Evolutionary conservation across 2,113 vertebrate species (phyloP).

Genomic region (Nycticebus coucang): DNA sequence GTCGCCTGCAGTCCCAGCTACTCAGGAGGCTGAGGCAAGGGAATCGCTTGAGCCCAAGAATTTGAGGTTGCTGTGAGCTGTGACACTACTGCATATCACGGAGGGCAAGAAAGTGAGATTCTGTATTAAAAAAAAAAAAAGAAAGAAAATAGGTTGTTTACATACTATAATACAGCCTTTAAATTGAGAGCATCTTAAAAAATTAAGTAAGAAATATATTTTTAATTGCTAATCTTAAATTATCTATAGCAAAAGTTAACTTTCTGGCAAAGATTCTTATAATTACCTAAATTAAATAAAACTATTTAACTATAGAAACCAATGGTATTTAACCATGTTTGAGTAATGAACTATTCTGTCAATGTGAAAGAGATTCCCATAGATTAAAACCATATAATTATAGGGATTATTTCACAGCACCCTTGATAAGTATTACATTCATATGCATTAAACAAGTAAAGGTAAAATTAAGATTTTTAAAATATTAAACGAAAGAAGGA

Average conservation of each 20-base stretch:
- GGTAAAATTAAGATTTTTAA: slow-evolving; percentile 40
- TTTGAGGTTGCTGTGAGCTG: too few relatives aligned
- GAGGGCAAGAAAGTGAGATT: too few relatives aligned
- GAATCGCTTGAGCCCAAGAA: too few relatives aligned
- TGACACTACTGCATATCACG: too few relatives aligned
- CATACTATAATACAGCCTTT: neutral
- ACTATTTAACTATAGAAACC: neutral
- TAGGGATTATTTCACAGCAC: neutral
- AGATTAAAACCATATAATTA: neutral
- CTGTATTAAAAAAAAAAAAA: too few relatives aligned
- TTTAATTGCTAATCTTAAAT: neutral
- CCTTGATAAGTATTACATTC: neutral
- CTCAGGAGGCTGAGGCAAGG: too few relatives aligned
- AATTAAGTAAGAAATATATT: neutral
- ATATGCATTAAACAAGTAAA: neutral
- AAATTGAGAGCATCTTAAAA: neutral
- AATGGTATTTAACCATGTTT: neutral
- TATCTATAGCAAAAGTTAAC: slow-evolving; percentile 3
- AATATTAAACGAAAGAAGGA: neutral
- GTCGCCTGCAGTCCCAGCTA: too few relatives aligned
- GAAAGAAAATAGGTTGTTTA: neutral
- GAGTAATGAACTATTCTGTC: neutral
- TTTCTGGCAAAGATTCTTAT: slow-evolving; percentile 12
- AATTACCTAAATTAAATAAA: slow-evolving; percentile 12
- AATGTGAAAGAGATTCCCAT: neutral